Percentiles rank a stretch among this genome's conserved stretches.
Conservation (phyloP, 2,888 invertebrate species). For the Cotesia congregata region DNA sequence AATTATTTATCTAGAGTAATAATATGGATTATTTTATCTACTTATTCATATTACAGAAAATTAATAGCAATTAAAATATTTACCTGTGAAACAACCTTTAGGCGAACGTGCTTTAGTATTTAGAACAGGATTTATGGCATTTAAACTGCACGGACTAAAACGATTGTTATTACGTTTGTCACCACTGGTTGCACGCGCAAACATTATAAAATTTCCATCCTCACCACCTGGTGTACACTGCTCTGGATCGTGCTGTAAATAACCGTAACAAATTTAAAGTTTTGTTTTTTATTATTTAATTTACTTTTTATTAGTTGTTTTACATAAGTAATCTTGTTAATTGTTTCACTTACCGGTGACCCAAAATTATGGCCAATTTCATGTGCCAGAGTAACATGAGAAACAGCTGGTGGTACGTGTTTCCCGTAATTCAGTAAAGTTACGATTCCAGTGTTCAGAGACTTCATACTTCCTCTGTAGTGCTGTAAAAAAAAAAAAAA, state of each 20-base stretch:
- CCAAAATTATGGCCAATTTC: conserved; percentile 99
- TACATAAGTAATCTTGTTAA: conserved; percentile 12
- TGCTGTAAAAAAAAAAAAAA: conserved; percentile 76
- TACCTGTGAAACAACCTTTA: conserved; percentile 94
- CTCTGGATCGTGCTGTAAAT: conserved; percentile 91
- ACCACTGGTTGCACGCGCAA: conserved; percentile 97
- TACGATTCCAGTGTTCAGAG: conserved; percentile 97
- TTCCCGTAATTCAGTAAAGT: conserved; percentile 98
- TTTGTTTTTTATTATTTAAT: background rate
- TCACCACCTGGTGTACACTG: conserved; percentile 94
- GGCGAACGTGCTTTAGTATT: conserved; percentile 91
- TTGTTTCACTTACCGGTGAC: conserved; percentile 83
- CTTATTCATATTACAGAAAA: background rate
- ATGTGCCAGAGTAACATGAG: conserved; percentile 97
- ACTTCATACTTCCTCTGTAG: conserved; percentile 92
- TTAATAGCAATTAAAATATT: conserved; percentile 47
- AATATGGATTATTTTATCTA: too few relatives aligned
- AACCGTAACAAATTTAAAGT: conserved; percentile 45
- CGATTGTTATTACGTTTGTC: conserved; percentile 98
- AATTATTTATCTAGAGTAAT: too few relatives aligned
- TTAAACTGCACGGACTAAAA: conserved; percentile 91
- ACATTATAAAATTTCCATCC: conserved; percentile 99
- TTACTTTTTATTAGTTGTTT: conserved; percentile 23
- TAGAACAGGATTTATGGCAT: conserved; percentile 92
- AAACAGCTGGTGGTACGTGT: conserved; percentile 97